These are phyloP conservation scores for Abramis brama DNA, from an alignment of 2,113 vertebrate genomes.

Conservation along the genomic window DNA sequence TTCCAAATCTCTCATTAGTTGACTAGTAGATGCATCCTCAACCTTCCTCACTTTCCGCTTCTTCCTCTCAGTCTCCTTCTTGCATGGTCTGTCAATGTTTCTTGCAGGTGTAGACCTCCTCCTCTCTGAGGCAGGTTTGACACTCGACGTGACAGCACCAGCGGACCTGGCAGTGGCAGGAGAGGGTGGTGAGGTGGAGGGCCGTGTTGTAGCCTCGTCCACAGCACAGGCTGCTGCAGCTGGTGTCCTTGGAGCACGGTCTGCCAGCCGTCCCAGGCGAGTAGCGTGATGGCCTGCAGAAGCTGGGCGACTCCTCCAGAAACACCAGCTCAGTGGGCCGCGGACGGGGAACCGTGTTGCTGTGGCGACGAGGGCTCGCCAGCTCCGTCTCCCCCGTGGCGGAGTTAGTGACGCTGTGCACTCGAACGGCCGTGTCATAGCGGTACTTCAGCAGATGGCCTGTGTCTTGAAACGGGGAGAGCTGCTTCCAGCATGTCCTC, in stretches of 20 bases:
- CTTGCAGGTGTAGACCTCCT: slow-evolving; percentile 96
- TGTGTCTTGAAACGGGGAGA: slow-evolving; percentile 92
- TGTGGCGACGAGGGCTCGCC: slow-evolving; percentile 70
- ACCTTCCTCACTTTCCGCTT: neutral
- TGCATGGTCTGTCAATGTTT: slow-evolving; percentile 75
- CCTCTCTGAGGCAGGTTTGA: slow-evolving; percentile 91
- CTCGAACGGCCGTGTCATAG: slow-evolving; percentile 86
- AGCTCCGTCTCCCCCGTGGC: slow-evolving; percentile 90
- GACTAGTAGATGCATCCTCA: neutral
- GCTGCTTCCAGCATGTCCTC: slow-evolving; percentile 98
- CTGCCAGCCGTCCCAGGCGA: slow-evolving; percentile 89
- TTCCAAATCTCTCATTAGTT: neutral
- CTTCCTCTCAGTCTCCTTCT: neutral
- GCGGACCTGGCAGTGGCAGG: slow-evolving; percentile 96
- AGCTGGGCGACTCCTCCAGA: slow-evolving; percentile 95
- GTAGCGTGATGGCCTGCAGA: slow-evolving; percentile 92
- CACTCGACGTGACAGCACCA: slow-evolving; percentile 99
- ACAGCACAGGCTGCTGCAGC: slow-evolving; percentile 93
- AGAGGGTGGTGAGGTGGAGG: slow-evolving; percentile 88
- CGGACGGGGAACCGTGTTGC: slow-evolving; percentile 68
- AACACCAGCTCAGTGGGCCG: slow-evolving; percentile 88
- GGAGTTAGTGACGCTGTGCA: slow-evolving; percentile 90
- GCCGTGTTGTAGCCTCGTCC: slow-evolving; percentile 96
- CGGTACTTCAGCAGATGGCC: slow-evolving; percentile 89
- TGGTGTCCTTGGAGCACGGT: slow-evolving; percentile 88